phyloP scores from a whole-genome alignment of 2,797 vertebrate genomes.

The Macropus fuliginosus region DNA sequence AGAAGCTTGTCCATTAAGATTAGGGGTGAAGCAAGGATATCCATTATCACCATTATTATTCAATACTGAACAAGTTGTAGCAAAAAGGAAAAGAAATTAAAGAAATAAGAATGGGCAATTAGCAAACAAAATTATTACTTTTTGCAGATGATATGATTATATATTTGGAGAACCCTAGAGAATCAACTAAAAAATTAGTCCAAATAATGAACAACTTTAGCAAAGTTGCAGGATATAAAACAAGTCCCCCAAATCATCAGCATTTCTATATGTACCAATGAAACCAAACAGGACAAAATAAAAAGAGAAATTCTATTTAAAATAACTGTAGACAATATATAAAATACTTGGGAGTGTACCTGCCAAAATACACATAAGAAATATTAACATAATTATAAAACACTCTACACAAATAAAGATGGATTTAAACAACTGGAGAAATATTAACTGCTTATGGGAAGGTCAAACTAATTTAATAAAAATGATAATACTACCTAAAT shows the following conservation, averaged over 20 bases:
- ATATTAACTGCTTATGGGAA: neutral
- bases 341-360: neutral
- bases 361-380: neutral
- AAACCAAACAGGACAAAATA: neutral
- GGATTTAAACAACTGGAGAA: neutral
- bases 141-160: neutral
- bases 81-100: neutral
- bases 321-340: neutral
- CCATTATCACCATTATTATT: neutral
- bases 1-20: neutral
- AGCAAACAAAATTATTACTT: neutral
- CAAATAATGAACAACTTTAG: neutral
- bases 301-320: neutral
- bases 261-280: neutral
- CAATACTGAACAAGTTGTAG: neutral
- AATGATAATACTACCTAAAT: neutral
- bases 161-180: neutral
- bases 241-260: neutral
- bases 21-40: neutral
- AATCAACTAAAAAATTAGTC: neutral
- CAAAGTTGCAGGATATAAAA: neutral
- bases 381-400: neutral
- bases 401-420: neutral
- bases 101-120: neutral
- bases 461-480: neutral